phyloP scores from a whole-genome alignment of 2,113 vertebrate genomes.

The Lampris incognitus region DNA sequence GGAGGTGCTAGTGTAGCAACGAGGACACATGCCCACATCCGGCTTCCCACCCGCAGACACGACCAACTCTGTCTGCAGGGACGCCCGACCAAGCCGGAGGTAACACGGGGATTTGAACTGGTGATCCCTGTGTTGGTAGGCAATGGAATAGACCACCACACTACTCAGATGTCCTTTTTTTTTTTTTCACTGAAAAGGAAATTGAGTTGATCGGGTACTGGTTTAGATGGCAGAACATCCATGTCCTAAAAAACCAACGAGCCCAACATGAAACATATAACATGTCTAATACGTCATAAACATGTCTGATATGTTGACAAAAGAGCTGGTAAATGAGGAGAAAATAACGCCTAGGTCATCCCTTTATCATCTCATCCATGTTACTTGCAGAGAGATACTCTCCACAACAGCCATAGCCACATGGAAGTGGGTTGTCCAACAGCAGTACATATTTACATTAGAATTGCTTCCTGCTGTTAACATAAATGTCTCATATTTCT shows the following conservation, averaged over 20 bases:
- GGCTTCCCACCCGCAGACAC: too few relatives aligned
- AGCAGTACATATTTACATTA: too few relatives aligned
- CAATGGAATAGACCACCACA: too few relatives aligned
- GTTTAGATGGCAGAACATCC: slow-evolving; percentile 18
- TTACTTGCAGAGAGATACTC: background rate
- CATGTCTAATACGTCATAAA: background rate
- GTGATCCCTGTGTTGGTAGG: too few relatives aligned
- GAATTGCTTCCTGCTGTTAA: background rate
- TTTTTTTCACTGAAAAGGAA: slow-evolving; percentile 49
- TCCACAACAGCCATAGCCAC: background rate
- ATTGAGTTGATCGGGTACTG: slow-evolving; percentile 45
- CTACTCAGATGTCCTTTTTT: too few relatives aligned
- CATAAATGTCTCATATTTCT: too few relatives aligned
- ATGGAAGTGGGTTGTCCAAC: background rate
- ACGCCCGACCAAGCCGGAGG: too few relatives aligned
- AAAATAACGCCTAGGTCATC: background rate
- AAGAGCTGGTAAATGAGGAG: slow-evolving; percentile 4
- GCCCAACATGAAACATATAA: too few relatives aligned
- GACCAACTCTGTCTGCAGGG: too few relatives aligned
- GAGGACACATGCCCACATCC: too few relatives aligned
- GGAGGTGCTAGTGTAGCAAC: too few relatives aligned
- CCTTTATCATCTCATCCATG: background rate
- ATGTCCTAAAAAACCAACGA: background rate
- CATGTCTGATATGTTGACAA: background rate
- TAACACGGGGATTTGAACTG: too few relatives aligned